Evolutionary conservation across 1,140 invertebrate species (phyloP).

Genomic region (Pseudomyrmex concolor): DNA sequence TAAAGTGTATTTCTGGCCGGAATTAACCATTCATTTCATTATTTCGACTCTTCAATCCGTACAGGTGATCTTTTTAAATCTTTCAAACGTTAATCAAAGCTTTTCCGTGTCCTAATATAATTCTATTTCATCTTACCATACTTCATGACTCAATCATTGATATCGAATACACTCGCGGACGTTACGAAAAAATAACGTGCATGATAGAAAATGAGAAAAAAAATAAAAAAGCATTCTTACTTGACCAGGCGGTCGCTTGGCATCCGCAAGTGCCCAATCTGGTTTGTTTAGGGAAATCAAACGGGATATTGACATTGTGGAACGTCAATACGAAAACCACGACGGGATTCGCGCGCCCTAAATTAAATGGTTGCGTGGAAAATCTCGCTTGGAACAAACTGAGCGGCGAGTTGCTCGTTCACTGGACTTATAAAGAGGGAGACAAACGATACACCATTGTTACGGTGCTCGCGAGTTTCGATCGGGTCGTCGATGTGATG

Average conservation of each 20-base stretch:
- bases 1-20: slow-evolving; percentile 67
- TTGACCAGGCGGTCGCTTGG: slow-evolving; percentile 76
- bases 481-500: slow-evolving; percentile 74
- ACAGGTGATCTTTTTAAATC: too few species aligned
- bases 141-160: not conserved
- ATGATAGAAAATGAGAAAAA: too few species aligned
- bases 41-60: slow-evolving; percentile 19
- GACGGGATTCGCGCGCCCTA: slow-evolving; percentile 59
- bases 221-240: not conserved
- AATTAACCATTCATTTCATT: slow-evolving; percentile 42
- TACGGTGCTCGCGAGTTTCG: slow-evolving; percentile 70
- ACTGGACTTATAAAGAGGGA: slow-evolving; percentile 71
- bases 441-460: slow-evolving; percentile 57
- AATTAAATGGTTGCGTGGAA: slow-evolving; percentile 68
- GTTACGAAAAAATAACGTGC: too few species aligned
- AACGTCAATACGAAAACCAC: slow-evolving; percentile 67
- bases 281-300: slow-evolving; percentile 74
- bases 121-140: too few species aligned
- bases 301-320: slow-evolving; percentile 75
- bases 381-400: slow-evolving; percentile 77
- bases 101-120: too few species aligned
- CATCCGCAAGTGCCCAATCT: slow-evolving; percentile 71
- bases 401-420: slow-evolving; percentile 78
- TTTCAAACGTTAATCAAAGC: too few species aligned
- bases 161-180: too few species aligned